phyloP scores from a whole-genome alignment of 2,888 invertebrate species.

The Synanthedon vespiformis region DNA sequence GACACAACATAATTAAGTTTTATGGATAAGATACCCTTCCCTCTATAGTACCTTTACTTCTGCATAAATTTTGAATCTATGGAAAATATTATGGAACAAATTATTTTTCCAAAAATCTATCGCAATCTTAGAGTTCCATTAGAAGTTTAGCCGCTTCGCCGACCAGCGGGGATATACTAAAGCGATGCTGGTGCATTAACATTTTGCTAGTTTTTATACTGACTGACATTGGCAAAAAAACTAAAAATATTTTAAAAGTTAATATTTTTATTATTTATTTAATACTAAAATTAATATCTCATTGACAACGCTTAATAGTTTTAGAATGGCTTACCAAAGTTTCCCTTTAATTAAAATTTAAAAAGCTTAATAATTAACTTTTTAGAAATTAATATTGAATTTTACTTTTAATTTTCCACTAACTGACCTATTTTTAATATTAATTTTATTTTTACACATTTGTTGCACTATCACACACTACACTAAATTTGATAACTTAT shows the following conservation, averaged over 20 bases:
- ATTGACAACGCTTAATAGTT: slow-evolving; percentile 38
- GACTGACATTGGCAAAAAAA: too few relatives aligned
- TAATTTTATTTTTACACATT: background rate
- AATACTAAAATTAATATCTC: slow-evolving; percentile 14
- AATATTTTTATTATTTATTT: too few relatives aligned
- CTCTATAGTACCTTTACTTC: too few relatives aligned
- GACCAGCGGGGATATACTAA: slow-evolving; percentile 42
- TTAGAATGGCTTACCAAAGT: slow-evolving; percentile 44
- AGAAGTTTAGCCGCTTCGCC: slow-evolving; percentile 40
- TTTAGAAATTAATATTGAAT: slow-evolving; percentile 10
- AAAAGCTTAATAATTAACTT: background rate
- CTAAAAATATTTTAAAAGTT: too few relatives aligned
- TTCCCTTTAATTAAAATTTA: slow-evolving; percentile 5
- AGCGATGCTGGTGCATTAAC: slow-evolving; percentile 37
- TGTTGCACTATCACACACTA: background rate
- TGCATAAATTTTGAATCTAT: too few relatives aligned
- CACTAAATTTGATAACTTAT: background rate
- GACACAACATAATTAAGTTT: too few relatives aligned
- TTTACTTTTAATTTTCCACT: slow-evolving; percentile 33
- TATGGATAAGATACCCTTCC: too few relatives aligned
- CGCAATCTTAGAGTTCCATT: background rate
- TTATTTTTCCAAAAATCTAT: too few relatives aligned
- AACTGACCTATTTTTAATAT: slow-evolving; percentile 14
- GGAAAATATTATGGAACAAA: too few relatives aligned
- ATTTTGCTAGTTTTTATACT: slow-evolving; percentile 7